These are phyloP conservation scores for Bettongia penicillata DNA, from an alignment of 2,113 vertebrate species.

Conservation along the genomic window DNA sequence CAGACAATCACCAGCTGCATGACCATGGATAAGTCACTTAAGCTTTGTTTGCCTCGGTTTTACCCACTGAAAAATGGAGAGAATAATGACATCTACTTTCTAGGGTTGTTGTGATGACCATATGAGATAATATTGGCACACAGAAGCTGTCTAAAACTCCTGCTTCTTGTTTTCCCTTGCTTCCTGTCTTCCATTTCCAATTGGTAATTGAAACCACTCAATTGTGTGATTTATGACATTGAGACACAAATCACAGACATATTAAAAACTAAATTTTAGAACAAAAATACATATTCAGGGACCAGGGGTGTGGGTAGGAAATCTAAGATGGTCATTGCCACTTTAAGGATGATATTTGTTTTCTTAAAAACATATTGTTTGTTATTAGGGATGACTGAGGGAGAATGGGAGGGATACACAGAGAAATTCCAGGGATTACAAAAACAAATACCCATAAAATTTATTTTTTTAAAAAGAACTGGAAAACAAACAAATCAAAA, in stretches of 20 bases:
- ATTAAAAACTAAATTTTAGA: slow-evolving; percentile 21
- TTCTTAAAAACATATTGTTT: not conserved
- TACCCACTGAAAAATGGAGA: no score
- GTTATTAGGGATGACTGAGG: not conserved
- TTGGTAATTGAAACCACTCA: slow-evolving; percentile 30
- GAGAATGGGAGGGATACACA: not conserved
- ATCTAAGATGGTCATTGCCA: slow-evolving; percentile 3
- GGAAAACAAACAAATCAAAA: not conserved
- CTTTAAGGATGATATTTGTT: not conserved
- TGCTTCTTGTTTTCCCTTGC: not conserved
- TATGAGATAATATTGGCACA: no score
- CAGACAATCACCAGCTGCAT: no score
- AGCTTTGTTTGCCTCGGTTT: no score
- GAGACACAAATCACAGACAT: not conserved
- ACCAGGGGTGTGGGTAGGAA: slow-evolving; percentile 38
- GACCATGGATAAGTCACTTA: no score
- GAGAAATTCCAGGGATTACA: not conserved
- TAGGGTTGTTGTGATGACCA: no score
- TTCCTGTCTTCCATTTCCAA: not conserved
- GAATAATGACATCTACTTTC: no score
- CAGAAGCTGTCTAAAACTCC: no score
- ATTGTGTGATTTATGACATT: slow-evolving; percentile 28
- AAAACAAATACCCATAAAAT: not conserved
- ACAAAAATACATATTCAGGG: not conserved
- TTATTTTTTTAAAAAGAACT: not conserved